Percentiles rank a stretch among this genome's conserved stretches.
Evolutionary conservation across 2,113 vertebrate genomes (phyloP).

Genomic region (Progne subis): DNA sequence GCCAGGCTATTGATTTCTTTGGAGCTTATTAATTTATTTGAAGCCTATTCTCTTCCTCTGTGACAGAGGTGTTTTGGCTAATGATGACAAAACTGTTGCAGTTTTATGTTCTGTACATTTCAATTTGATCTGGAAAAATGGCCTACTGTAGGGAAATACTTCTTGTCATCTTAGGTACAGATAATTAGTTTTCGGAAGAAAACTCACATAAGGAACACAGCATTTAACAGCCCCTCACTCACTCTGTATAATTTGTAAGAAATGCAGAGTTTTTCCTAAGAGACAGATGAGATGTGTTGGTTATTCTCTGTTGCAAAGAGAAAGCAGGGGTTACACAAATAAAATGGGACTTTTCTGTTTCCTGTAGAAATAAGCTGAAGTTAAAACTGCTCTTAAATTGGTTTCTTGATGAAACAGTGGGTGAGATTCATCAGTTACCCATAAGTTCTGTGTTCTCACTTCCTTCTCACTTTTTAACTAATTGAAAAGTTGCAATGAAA

Average conservation of each 20-base stretch:
- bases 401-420: background rate
- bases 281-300: background rate
- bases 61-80: conserved; percentile 1
- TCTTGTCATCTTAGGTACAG: background rate
- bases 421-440: background rate
- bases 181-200: conserved; percentile 1
- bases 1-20: background rate
- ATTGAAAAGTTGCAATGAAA: background rate
- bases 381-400: background rate
- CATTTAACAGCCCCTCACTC: background rate
- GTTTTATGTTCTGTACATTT: background rate
- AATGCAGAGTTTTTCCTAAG: background rate
- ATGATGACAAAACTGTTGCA: background rate
- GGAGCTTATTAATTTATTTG: background rate
- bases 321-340: background rate
- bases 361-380: background rate
- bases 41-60: background rate
- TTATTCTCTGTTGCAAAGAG: background rate
- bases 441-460: background rate
- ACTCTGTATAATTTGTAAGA: background rate
- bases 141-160: background rate
- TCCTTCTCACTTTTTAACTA: background rate
- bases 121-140: background rate
- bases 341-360: background rate
- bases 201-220: background rate